phyloP scores from a whole-genome alignment of 2,113 vertebrate genomes.

The Clarias batrachus region DNA sequence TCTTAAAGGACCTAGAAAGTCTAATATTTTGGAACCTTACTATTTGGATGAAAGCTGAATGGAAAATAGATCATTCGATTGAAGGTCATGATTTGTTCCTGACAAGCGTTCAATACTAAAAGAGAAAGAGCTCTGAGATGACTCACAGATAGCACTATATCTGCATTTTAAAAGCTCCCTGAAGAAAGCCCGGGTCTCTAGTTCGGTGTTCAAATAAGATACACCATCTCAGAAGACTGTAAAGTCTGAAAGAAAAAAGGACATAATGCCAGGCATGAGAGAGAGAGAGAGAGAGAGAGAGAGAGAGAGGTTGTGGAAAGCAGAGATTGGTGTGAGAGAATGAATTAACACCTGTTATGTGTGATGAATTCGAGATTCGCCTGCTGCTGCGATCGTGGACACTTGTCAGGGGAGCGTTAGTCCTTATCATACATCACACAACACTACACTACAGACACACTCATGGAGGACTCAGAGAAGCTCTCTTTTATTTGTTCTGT shows the following conservation, averaged over 20 bases:
- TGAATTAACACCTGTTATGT: constrained; percentile 48
- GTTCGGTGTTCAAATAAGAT: constrained; percentile 19
- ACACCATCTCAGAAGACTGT: constrained; percentile 14
- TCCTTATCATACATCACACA: constrained; percentile 38
- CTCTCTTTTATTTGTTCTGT: constrained; percentile 26
- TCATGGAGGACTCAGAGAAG: neutral
- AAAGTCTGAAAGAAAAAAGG: neutral
- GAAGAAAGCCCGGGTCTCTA: neutral
- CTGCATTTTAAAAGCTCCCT: constrained; percentile 23
- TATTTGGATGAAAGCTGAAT: neutral
- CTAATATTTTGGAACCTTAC: neutral
- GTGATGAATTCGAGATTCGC: constrained; percentile 38
- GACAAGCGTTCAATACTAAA: neutral
- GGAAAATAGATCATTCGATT: neutral
- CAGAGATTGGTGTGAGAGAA: constrained; percentile 45
- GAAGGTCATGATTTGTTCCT: neutral
- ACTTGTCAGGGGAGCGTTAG: constrained; percentile 38
- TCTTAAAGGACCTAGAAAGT: neutral
- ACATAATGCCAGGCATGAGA: neutral
- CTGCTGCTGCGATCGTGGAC: constrained; percentile 37
- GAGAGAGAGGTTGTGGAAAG: constrained; percentile 2
- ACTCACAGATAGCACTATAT: constrained; percentile 6
- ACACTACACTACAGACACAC: neutral
- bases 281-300: neutral
- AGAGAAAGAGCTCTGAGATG: neutral